Conservation (phyloP, 2,888 invertebrate genomes). For the Leucozona laternaria region DNA sequence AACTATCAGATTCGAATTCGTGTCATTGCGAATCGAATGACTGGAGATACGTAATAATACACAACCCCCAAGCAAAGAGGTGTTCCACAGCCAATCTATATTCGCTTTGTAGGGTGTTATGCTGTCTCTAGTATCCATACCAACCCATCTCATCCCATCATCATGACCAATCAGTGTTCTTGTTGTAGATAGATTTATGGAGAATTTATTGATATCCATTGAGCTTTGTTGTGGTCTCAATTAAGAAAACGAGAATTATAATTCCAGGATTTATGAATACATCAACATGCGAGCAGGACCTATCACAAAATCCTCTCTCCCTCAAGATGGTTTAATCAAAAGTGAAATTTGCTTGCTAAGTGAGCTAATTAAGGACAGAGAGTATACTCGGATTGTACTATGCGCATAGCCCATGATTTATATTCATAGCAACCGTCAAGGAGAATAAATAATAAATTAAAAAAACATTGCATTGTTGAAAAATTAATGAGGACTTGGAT, state of each 20-base stretch:
- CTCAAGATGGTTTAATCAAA: not conserved
- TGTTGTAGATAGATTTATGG: not conserved
- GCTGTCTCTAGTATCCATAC: not conserved
- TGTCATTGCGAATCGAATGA: not conserved
- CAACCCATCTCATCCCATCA: not conserved
- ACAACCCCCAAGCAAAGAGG: too few species aligned
- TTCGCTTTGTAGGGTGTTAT: not conserved
- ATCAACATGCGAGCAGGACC: not conserved
- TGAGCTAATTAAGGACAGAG: not conserved
- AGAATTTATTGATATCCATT: not conserved
- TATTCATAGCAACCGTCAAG: not conserved
- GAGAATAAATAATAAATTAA: not conserved
- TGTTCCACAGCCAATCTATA: not conserved
- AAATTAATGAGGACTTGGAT: not conserved
- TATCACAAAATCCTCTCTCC: not conserved
- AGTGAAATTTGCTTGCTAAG: not conserved
- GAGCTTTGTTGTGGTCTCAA: conserved; percentile 12
- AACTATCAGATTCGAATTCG: conserved; percentile 4
- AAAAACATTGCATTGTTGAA: not conserved
- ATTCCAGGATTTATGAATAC: not conserved
- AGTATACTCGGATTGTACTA: not conserved
- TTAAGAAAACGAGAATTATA: not conserved
- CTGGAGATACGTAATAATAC: not conserved
- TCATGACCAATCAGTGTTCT: not conserved
- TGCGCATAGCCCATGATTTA: not conserved